phyloP scores from a whole-genome alignment of 2,113 vertebrate genomes.

The Tautogolabrus adspersus region DNA sequence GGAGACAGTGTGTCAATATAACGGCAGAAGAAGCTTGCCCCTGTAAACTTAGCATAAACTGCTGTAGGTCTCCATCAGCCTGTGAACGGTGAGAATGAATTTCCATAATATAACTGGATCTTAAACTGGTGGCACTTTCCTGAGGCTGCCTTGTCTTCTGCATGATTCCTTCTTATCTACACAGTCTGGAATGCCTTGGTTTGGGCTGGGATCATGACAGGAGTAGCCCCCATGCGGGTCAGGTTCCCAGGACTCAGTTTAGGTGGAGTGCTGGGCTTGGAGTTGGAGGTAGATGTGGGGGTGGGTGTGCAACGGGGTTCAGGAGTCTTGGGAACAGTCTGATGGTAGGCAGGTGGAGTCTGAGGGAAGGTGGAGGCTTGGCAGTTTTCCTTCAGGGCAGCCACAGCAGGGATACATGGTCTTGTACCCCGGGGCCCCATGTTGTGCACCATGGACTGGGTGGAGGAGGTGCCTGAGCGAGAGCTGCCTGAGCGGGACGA shows the following conservation, averaged over 20 bases:
- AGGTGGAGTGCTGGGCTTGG: conserved; percentile 56
- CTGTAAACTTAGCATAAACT: not conserved
- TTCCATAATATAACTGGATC: conserved; percentile 8
- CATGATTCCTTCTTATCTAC: conserved; percentile 60
- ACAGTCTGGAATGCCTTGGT: conserved; percentile 90
- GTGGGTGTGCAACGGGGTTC: conserved; percentile 60
- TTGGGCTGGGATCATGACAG: conserved; percentile 86
- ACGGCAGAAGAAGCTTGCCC: not conserved
- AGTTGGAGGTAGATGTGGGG: conserved; percentile 49
- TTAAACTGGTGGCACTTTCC: conserved; percentile 28
- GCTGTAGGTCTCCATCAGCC: not conserved
- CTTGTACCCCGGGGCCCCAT: conserved; percentile 80
- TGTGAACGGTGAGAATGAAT: conserved; percentile 6
- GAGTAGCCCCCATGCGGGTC: conserved; percentile 81
- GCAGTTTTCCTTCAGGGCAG: conserved; percentile 57
- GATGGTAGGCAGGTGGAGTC: conserved; percentile 68
- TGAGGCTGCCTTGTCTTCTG: conserved; percentile 13
- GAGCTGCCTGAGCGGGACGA: conserved; percentile 91
- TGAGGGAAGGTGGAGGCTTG: conserved; percentile 70
- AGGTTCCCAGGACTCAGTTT: conserved; percentile 76
- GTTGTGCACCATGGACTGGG: conserved; percentile 90
- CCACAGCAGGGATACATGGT: conserved; percentile 67
- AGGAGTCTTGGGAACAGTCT: conserved; percentile 70
- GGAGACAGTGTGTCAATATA: not conserved
- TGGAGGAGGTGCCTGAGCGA: conserved; percentile 91